phyloP scores from a whole-genome alignment of 2,797 vertebrate species.

The Falco concolor region DNA sequence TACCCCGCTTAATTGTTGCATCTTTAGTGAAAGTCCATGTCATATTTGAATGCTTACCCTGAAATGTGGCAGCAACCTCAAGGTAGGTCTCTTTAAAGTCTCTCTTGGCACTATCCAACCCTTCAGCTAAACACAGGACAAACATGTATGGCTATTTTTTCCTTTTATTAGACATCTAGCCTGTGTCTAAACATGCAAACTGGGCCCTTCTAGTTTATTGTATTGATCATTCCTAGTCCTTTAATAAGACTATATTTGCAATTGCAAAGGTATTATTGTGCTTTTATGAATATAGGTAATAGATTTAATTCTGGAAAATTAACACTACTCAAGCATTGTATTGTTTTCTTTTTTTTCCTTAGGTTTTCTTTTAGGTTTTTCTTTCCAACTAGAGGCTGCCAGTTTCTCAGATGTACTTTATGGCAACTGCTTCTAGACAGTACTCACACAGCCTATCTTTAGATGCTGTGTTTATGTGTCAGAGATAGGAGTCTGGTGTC shows the following conservation, averaged over 20 bases:
- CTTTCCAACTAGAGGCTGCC: background rate
- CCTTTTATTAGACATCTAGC: background rate
- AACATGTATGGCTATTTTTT: background rate
- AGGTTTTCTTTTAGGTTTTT: background rate
- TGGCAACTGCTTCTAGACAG: background rate
- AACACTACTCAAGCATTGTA: background rate
- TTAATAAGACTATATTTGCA: background rate
- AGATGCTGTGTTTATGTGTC: background rate
- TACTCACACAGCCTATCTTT: background rate
- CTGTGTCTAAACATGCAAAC: background rate
- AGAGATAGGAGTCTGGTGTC: background rate
- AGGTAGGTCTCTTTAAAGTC: background rate
- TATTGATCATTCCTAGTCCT: background rate
- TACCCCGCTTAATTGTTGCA: background rate
- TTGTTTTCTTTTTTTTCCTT: rapidly evolving
- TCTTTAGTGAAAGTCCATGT: background rate
- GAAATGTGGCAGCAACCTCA: background rate
- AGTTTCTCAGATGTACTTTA: background rate
- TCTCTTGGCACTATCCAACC: background rate
- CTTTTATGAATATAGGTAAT: background rate
- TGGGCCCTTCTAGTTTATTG: background rate
- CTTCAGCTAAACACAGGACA: background rate
- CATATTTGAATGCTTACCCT: background rate
- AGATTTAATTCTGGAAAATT: background rate
- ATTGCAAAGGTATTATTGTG: background rate